phyloP scores from a whole-genome alignment of 1,140 invertebrate species.

The Drosophila kikkawai region DNA sequence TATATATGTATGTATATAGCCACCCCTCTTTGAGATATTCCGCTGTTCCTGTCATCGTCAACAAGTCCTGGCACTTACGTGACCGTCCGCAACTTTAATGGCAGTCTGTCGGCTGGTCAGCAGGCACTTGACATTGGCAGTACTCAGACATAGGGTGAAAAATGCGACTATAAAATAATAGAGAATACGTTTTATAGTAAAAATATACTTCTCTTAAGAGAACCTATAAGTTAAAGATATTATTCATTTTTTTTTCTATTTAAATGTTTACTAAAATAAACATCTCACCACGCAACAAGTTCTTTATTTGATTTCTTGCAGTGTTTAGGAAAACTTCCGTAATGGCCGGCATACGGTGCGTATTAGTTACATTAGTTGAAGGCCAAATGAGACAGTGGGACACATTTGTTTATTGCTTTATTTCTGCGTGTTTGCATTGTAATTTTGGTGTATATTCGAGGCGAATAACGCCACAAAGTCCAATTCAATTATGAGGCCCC shows the following conservation, averaged over 20 bases:
- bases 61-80: conserved; percentile 50
- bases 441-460: conserved; percentile 1
- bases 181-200: neutral
- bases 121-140: conserved; percentile 24
- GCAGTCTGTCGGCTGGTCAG: conserved; percentile 20
- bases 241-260: neutral
- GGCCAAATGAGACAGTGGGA: conserved; percentile 20
- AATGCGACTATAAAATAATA: neutral
- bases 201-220: neutral
- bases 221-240: neutral
- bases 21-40: conserved; percentile 14
- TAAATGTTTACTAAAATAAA: neutral
- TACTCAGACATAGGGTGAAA: neutral
- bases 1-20: neutral
- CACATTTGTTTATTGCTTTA: conserved; percentile 27
- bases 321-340: conserved; percentile 18
- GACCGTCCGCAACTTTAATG: conserved; percentile 44
- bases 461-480: conserved; percentile 3
- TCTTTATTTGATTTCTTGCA: neutral
- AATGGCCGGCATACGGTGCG: conserved; percentile 55
- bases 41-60: conserved; percentile 49
- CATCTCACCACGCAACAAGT: too few species aligned
- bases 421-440: conserved; percentile 27
- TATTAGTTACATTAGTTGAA: conserved; percentile 54
- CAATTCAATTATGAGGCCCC: conserved; percentile 35